Evolutionary conservation across 2,113 vertebrate species (phyloP).

Genomic region (Elaphurus davidianus): DNA sequence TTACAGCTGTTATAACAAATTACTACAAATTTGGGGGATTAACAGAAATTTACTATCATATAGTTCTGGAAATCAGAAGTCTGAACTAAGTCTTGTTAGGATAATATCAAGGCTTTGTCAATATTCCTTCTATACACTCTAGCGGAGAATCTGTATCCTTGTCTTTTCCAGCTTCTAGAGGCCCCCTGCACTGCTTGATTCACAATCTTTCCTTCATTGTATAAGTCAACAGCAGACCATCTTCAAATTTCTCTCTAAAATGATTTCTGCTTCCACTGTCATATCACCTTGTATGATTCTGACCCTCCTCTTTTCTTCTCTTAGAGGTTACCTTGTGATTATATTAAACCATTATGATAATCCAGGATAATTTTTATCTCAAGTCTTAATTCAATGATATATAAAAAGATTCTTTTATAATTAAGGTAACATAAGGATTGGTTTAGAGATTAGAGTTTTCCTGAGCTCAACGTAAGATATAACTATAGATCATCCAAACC

Average conservation of each 20-base stretch:
- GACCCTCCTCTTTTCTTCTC: neutral
- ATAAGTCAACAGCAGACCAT: neutral
- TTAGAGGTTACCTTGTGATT: neutral
- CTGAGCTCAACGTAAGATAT: neutral
- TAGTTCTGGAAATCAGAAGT: neutral
- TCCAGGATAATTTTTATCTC: neutral
- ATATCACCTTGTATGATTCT: neutral
- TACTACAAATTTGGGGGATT: neutral
- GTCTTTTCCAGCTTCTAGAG: neutral
- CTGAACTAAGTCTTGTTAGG: neutral
- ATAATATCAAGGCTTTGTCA: neutral
- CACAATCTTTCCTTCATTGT: neutral
- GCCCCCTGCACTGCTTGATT: neutral
- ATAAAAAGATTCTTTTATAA: neutral
- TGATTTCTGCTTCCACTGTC: neutral
- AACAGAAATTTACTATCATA: neutral
- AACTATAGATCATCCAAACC: neutral
- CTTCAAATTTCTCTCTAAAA: neutral
- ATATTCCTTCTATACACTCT: neutral
- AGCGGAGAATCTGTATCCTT: neutral
- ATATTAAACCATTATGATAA: neutral
- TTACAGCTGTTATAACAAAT: neutral
- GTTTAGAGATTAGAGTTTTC: neutral
- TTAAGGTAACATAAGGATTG: neutral
- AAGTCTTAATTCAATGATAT: neutral